Evolutionary conservation across 2,797 vertebrate species (phyloP), one percentile per base, ranked within the genome.

Genomic region (Muscicapa striata): DNA sequence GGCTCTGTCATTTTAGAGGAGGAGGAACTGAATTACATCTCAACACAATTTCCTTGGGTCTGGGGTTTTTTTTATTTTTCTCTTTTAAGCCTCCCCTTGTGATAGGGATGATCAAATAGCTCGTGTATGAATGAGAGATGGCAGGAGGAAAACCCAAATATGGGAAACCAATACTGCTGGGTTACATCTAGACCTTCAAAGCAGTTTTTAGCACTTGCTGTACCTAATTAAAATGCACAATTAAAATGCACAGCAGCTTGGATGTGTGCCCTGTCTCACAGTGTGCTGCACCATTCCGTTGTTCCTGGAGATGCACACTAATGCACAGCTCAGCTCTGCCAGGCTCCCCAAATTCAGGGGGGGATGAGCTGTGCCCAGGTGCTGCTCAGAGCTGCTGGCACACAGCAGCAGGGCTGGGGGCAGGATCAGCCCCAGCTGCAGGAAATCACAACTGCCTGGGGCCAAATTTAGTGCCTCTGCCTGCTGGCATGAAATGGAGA

Each of bases 321-420:
- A 36, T 48, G 9, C 30, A 15, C 8, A 9, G 9, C 36, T 74
- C 8, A 0, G 43, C 54, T n/a, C 40, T 86, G 83, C 57, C 64
- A 34, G 4, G 27, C 57, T 61, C 21, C 79, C 79, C 38, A 5
- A 0, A 13, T 40, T 36, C 48, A 3, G 10, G 66, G 23, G 38
- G 81, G 45, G 62, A n/a, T 46, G 45, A 51, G 54, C 36, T 29
- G 72, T 36, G 67, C 74, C 62, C 17, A 12, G 52, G 74, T 61
- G 38, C 74, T 57, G 62, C 69, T n/a, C 21, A 52, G 4, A 22
- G 16, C 29, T 69, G 75, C 63, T 38, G 41, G 74, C 45, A 24
- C 20, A 5, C 1, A 4, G 64, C 3, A 5, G 26, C 74, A 78
- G n/a, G 2, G 0, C 0, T 38, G 61, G 46, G 46, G 38, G 79